These are phyloP conservation scores for Eucriotettix oculatus DNA, from an alignment of 2,888 invertebrate species.

Conservation along the genomic window DNA sequence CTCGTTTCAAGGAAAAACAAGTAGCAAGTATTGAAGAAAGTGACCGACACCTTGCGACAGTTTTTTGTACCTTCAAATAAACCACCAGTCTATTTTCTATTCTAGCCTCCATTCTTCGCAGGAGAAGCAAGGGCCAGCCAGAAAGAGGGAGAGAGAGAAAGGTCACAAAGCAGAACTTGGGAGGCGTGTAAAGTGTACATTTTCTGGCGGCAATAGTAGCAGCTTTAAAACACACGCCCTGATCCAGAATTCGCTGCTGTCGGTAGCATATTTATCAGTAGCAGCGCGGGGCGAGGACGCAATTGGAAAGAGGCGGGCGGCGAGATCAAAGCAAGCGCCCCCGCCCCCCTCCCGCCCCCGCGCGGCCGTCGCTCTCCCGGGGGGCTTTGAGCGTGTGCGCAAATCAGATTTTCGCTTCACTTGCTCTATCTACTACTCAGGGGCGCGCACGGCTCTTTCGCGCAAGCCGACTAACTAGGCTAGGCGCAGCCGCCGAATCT, in stretches of 20 bases:
- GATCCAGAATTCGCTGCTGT: neutral
- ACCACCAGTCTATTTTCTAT: too few relatives aligned
- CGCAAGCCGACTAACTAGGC: neutral
- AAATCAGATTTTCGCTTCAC: constrained; percentile 18
- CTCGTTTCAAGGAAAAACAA: too few relatives aligned
- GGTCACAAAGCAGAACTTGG: too few relatives aligned
- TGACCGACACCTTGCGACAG: too few relatives aligned
- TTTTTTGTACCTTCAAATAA: too few relatives aligned
- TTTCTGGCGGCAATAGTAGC: too few relatives aligned
- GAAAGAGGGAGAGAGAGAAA: too few relatives aligned
- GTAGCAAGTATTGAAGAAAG: too few relatives aligned
- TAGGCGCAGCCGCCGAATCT: constrained; percentile 6
- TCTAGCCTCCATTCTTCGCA: too few relatives aligned
- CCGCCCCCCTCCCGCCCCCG: neutral
- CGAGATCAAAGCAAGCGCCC: neutral
- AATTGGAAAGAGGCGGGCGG: constrained; percentile 2
- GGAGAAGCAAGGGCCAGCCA: too few relatives aligned
- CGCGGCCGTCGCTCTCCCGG: neutral
- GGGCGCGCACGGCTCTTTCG: constrained; percentile 20
- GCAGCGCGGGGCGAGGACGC: neutral
- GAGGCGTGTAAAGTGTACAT: too few relatives aligned
- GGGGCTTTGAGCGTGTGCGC: constrained; percentile 12
- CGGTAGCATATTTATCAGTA: constrained; percentile 1
- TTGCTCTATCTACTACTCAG: constrained; percentile 13
- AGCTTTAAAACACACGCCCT: too few relatives aligned